A percentile compares a stretch with the other conserved stretches of the same genome.
phyloP scores from a whole-genome alignment of 2,113 vertebrate species.

The Coptodon rendalli region DNA sequence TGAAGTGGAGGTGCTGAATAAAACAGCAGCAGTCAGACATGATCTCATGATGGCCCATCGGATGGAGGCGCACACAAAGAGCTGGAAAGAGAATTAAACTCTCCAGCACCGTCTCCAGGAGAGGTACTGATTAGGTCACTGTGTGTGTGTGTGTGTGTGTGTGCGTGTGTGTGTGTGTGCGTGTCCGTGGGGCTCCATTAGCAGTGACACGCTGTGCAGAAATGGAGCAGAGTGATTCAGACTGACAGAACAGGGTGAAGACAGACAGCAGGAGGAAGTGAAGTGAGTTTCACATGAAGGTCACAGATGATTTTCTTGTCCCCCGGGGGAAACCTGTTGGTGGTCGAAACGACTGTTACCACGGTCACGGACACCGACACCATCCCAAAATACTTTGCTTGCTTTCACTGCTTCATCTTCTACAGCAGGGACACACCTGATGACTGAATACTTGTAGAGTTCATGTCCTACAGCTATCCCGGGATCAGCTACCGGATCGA shows the following conservation, averaged over 20 bases:
- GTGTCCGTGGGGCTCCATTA: conserved; percentile 1
- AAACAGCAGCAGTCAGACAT: background rate
- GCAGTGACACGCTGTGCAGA: conserved; percentile 11
- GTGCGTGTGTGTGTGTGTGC: background rate
- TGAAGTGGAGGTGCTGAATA: background rate
- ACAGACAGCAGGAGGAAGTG: conserved; percentile 16
- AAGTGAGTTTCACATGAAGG: conserved; percentile 12
- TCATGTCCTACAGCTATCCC: background rate
- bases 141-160: background rate
- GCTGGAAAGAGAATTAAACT: background rate
- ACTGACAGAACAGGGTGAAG: conserved; percentile 17
- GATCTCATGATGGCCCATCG: background rate
- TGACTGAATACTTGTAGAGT: background rate
- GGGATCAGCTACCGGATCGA: background rate
- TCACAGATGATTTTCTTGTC: background rate
- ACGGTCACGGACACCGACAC: background rate
- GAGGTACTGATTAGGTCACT: background rate
- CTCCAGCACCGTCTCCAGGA: conserved; percentile 7
- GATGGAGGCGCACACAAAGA: background rate
- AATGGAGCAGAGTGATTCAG: conserved; percentile 21
- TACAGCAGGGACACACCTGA: background rate
- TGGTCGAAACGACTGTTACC: background rate
- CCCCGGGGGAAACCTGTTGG: background rate
- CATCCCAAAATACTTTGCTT: conserved; percentile 8
- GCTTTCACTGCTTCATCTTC: background rate